Base-by-base conservation (phyloP, 1,140 invertebrate genomes). In the Amyelois transitella region DNA sequence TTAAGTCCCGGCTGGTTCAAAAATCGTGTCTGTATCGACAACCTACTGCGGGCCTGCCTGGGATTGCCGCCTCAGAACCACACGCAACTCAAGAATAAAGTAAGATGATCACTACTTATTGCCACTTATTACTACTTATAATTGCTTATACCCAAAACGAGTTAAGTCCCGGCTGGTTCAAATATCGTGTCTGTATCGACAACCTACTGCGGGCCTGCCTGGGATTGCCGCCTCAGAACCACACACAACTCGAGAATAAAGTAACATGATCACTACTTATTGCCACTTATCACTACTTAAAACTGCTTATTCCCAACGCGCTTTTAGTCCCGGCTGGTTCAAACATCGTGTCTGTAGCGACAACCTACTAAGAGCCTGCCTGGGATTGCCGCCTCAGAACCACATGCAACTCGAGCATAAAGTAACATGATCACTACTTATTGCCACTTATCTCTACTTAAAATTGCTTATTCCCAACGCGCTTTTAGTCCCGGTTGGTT, bases 161-260 rank as follows among this genome's bases (percentile, higher is more conserved):
- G 12, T 6, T 28, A 12, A 28, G 12, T 12, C 12, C 25, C 25
- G 12, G 12, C 6, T 28, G 12, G 6, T 97, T 94, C 84, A 93
- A 93, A 69, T 97, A 99, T 87, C 91, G 96, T 53, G 86, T 92
- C 8, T 94, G 94, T 49, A 94, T 99, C 69, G 97, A 98, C 81
- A 99, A 99, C 84, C 90, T 99, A 12, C 75, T 98, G 51, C 91
- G 94, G 53, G 96, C 96, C 18, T 96, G 96, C 71, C 85, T 98
- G 18, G 94, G 94, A 10, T 89, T 99, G 44, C 89, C 93, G 14
- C 95, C 97, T 1, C 8, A 0, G 2, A 91, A 93, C 56, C 94
- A 94, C 61, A 94, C 98, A 93, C 88, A 93, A 22, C 88, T 98
- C 19, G 94, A 95, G 72, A 91, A 94, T 59, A 92, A 93, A 85